Base-by-base conservation (phyloP, 2,888 invertebrate species). In the Nomada flava region DNA sequence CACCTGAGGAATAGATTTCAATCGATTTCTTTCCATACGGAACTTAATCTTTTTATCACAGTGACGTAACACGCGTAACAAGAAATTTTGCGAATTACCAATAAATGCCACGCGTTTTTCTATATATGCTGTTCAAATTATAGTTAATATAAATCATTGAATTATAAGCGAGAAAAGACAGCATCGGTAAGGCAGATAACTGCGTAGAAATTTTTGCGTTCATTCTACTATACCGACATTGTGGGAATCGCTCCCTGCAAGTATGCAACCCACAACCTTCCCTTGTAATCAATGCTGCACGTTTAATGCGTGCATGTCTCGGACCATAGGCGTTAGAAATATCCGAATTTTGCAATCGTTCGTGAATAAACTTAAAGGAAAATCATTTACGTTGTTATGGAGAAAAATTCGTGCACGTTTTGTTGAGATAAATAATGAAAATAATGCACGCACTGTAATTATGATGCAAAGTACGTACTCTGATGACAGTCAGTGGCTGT, bases 401-500 rank as follows among this genome's bases (percentile, higher is more conserved):
- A 5, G 5, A 18, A 29, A 29, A 10, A 11, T 29, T 15, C 3
- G 7, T 11, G 0, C 4, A n/a, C 9, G 7, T 42, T 10, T 42
- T 9, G 1, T 55, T 42, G 5, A 2, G 13, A 20, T 29, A 0
- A 2, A 0, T 1, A 1, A 13, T 26, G 15, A 42, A 36, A 47
- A 10, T 9, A 15, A 15, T 53, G 4, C 18, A 0, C 13, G 18
- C 1, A 20, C 1, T 9, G 42, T 15, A 20, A 13, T 2, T 0
- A 26, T 50, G 57, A 55, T 13, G 10, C 0, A 47, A 15, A 0
- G 10, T 83, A 92, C 91, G 91, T 94, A 97, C 97, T 96, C 96
- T 96, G 84, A 96, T 95, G 79, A 97, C 96, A 18, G 96, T 96
- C 52, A 97, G 94, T 13, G 97, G 97, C 89, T 96, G 95, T 67